Percentiles rank a stretch among this genome's conserved stretches.
These are phyloP conservation scores for Geococcyx californianus DNA, from an alignment of 2,113 vertebrate genomes.

Conservation along the genomic window DNA sequence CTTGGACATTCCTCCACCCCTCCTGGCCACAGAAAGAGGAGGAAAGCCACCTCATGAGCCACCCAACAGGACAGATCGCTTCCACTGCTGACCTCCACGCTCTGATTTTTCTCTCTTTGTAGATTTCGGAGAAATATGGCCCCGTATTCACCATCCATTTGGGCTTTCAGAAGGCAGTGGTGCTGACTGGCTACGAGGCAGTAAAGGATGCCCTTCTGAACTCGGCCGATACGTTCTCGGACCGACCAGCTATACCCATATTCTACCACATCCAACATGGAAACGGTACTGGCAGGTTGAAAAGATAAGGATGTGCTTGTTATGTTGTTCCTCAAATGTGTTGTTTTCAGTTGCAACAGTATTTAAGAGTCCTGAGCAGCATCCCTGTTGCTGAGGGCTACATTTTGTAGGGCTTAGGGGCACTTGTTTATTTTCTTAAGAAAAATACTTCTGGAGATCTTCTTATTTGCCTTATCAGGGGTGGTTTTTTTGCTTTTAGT, in stretches of 20 bases:
- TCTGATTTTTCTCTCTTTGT: background rate
- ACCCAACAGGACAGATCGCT: background rate
- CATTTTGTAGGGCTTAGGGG: background rate
- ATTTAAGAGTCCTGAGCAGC: background rate
- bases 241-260: conserved; percentile 34
- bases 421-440: background rate
- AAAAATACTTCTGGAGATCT: background rate
- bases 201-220: conserved; percentile 65
- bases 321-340: background rate
- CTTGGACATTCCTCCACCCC: background rate
- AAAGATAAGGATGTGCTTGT: background rate
- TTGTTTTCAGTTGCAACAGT: background rate
- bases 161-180: conserved; percentile 59
- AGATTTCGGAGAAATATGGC: conserved; percentile 62
- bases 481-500: background rate
- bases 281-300: background rate
- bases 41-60: background rate
- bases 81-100: background rate
- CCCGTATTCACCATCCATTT: conserved; percentile 52
- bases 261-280: conserved; percentile 49
- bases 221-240: conserved; percentile 3
- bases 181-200: conserved; percentile 69
- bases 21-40: background rate
- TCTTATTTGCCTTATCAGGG: background rate
- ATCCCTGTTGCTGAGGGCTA: background rate